Conservation (phyloP, 2,888 invertebrate species). For the Aporophyla lueneburgensis region DNA sequence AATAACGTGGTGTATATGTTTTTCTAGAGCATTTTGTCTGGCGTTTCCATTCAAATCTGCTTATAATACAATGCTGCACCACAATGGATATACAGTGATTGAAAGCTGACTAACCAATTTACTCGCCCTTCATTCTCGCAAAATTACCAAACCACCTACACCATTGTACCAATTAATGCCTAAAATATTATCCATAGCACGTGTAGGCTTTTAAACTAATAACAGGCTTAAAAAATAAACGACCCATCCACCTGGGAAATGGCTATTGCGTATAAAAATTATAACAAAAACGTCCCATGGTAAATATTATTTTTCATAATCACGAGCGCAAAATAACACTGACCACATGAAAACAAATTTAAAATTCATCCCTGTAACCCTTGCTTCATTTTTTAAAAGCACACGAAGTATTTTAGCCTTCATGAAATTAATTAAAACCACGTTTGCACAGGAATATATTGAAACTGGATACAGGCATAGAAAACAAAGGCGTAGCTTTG, state of each 20-base stretch:
- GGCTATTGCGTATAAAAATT: background rate
- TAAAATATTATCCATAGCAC: background rate
- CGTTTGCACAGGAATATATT: slow-evolving; percentile 21
- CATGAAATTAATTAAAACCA: slow-evolving; percentile 52
- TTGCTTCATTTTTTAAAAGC: slow-evolving; percentile 38
- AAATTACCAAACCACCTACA: background rate
- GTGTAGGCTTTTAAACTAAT: background rate
- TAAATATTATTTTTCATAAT: slow-evolving; percentile 36
- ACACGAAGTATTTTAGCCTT: slow-evolving; percentile 22
- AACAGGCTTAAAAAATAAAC: slow-evolving; percentile 15
- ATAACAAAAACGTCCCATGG: slow-evolving; percentile 8
- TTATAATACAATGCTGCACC: no score
- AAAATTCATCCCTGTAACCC: slow-evolving; percentile 46
- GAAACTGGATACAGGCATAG: slow-evolving; percentile 13
- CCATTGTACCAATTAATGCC: background rate
- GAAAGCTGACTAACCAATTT: no score
- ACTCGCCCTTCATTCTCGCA: no score
- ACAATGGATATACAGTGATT: no score
- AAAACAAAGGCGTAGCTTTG: slow-evolving; percentile 25
- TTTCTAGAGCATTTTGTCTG: no score
- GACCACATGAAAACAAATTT: slow-evolving; percentile 45
- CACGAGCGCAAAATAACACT: slow-evolving; percentile 30
- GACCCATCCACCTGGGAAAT: background rate
- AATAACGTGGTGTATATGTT: no score
- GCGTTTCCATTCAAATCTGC: no score